A percentile compares a stretch with the other conserved stretches of the same genome.
Conservation (phyloP, 2,888 invertebrate species). For the Acanthococcus lagerstroemiae region DNA sequence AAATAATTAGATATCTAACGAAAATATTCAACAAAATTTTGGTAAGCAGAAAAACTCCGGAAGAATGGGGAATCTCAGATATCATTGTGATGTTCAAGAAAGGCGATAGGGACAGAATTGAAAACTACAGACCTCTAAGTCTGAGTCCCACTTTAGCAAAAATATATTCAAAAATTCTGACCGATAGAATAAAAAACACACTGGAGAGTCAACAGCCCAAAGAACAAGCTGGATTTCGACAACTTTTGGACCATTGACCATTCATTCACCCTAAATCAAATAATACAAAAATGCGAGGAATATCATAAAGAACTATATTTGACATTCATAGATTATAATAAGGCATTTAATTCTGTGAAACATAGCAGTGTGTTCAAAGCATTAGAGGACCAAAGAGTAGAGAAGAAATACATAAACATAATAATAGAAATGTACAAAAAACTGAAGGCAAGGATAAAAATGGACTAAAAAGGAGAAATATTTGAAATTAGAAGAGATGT, state of each 20-base stretch:
- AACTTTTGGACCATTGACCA: neutral
- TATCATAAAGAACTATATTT: neutral
- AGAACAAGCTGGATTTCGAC: neutral
- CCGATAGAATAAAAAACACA: too few relatives aligned
- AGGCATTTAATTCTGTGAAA: neutral
- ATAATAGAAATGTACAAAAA: neutral
- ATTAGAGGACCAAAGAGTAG: neutral
- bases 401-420: neutral
- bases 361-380: neutral
- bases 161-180: too few relatives aligned
- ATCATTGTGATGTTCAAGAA: too few relatives aligned
- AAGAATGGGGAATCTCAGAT: too few relatives aligned
- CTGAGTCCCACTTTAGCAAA: too few relatives aligned
- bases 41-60: too few relatives aligned
- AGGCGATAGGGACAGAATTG: too few relatives aligned
- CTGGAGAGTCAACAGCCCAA: too few relatives aligned
- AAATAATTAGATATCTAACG: too few relatives aligned
- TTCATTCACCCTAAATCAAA: neutral
- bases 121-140: too few relatives aligned
- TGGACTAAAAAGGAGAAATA: neutral
- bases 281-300: neutral
- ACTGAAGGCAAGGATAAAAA: neutral
- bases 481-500: neutral
- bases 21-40: too few relatives aligned
- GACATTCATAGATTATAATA: neutral